phyloP scores from a whole-genome alignment of 2,113 vertebrate species.

The Sylvietta virens region DNA sequence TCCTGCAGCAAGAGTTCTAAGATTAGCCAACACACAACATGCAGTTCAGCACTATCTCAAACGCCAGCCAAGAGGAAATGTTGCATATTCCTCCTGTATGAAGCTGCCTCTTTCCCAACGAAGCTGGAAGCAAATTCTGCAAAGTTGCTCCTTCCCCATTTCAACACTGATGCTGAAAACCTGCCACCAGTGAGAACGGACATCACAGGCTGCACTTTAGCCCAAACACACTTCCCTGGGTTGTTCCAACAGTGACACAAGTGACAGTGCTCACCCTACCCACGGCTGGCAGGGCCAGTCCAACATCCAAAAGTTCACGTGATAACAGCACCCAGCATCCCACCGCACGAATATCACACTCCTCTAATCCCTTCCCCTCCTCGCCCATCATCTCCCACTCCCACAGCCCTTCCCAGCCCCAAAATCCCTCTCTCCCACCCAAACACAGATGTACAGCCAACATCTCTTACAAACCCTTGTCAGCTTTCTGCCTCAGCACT shows the following conservation, averaged over 20 bases:
- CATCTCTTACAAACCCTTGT: neutral
- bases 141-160: neutral
- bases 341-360: neutral
- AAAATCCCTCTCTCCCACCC: neutral
- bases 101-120: neutral
- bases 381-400: neutral
- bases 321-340: neutral
- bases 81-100: neutral
- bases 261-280: neutral
- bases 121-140: neutral
- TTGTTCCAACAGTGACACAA: neutral
- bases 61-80: neutral
- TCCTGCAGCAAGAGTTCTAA: slow-evolving; percentile 6
- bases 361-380: neutral
- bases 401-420: neutral
- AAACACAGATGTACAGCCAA: neutral
- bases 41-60: neutral
- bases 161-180: neutral
- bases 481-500: neutral
- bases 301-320: neutral
- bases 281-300: neutral
- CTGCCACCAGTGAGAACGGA: neutral
- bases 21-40: neutral
- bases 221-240: neutral
- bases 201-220: neutral